Conservation (phyloP, 2,888 invertebrate genomes). For the Sturmia bella region DNA sequence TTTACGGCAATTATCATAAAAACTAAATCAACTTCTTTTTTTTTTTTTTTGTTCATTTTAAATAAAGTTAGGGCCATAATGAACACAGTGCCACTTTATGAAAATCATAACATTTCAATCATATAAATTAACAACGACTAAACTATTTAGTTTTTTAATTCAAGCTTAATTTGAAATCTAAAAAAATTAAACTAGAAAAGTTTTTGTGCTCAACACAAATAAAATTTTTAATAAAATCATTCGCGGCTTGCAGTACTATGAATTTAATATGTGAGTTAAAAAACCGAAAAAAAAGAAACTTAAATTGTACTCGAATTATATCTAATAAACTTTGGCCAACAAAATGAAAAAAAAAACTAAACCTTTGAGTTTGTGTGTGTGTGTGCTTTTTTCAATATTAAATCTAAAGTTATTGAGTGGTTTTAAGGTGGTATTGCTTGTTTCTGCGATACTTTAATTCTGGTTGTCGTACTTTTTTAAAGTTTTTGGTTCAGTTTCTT, state of each 20-base stretch:
- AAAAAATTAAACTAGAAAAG: slow-evolving; percentile 20
- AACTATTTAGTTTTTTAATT: not conserved
- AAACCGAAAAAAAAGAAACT: slow-evolving; percentile 6
- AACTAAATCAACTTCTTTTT: slow-evolving; percentile 34
- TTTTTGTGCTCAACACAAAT: slow-evolving; percentile 14
- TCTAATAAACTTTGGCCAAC: too few relatives aligned
- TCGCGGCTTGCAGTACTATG: not conserved
- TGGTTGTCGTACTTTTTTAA: slow-evolving; percentile 52
- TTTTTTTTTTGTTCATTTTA: slow-evolving; percentile 57
- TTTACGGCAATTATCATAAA: not conserved
- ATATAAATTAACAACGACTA: slow-evolving; percentile 16
- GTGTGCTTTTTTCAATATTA: slow-evolving; percentile 35
- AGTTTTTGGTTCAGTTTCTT: slow-evolving; percentile 50
- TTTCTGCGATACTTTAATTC: slow-evolving; percentile 53
- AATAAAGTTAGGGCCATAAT: slow-evolving; percentile 33
- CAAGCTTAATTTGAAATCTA: slow-evolving; percentile 1
- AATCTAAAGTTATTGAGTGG: slow-evolving; percentile 60
- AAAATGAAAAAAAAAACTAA: not conserved
- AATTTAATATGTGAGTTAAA: not conserved
- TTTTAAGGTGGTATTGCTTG: slow-evolving; percentile 43
- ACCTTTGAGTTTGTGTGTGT: not conserved
- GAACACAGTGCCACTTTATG: slow-evolving; percentile 23
- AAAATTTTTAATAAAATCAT: slow-evolving; percentile 26
- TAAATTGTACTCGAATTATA: slow-evolving; percentile 5
- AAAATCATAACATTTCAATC: slow-evolving; percentile 35